Base-by-base conservation (phyloP, 1,140 invertebrate species). In the Drosophila pseudoobscura region DNA sequence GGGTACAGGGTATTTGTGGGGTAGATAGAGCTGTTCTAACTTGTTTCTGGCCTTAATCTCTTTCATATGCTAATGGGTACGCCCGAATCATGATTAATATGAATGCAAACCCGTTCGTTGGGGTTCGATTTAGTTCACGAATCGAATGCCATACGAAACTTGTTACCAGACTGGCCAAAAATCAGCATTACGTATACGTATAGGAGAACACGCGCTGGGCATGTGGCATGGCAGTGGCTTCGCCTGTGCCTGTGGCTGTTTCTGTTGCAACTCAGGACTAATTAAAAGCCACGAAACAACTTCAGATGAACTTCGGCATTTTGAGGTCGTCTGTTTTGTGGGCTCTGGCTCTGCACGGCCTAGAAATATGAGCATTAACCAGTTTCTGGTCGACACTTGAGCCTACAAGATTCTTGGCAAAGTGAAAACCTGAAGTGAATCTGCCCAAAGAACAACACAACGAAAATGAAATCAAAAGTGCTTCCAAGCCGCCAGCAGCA, bases 401-500 rank as follows among this genome's bases (percentile, higher is more conserved):
- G 83, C 82, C 83, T 87, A 88, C 78, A 82, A 87, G 61, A 85
- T 85, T 88, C 82, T 84, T 79, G 69, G 56, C 63, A 51, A 35
- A 45, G 45, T 49, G 66, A 75, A 46, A 71, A 79, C 73, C 53
- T 55, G 53, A 82, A 87, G 83, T 87, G 83, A 87, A 87, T 87
- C 83, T 87, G 83, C 83, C 78, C 61, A 65, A 79, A 82, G 83
- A 85, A 87, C 87, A 64, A 87, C 87, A 64, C 63, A 43, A 45
- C 24, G 49, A 60, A 80, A 78, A 87, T 83, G 83, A 87, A 87
- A 88, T 82, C 83, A 87, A 87, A 87, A 88, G 83, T 88, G 82
- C 69, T 75, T 39, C 35, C 35, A 39, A 39, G 35, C 51, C 55
- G 51, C 75, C 46, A 68, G 78, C 80, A 78, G 70, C 66, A 51